A percentile compares a stretch with the other conserved stretches of the same genome.
Evolutionary conservation across 2,888 invertebrate species (phyloP).

Genomic region (Hypsopygia costalis): DNA sequence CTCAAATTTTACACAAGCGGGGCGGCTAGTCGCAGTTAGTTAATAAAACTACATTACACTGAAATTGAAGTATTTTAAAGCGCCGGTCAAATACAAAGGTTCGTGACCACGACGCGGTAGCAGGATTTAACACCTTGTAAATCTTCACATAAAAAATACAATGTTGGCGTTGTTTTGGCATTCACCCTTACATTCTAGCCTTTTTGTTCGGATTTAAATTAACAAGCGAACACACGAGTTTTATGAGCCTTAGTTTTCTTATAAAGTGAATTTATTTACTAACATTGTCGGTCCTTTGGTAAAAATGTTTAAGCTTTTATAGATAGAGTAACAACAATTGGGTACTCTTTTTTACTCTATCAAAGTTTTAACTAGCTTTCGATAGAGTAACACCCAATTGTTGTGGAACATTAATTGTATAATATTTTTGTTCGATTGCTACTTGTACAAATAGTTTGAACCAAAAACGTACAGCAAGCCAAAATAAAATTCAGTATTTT

Average conservation of each 20-base stretch:
- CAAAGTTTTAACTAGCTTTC: no score
- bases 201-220: constrained; percentile 34
- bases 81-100: constrained; percentile 31
- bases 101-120: constrained; percentile 55
- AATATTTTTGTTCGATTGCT: no score
- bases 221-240: constrained; percentile 21
- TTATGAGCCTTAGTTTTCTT: constrained; percentile 10
- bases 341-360: no score
- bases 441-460: no score
- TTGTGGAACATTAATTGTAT: no score
- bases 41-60: neutral
- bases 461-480: no score
- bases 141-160: constrained; percentile 68
- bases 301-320: neutral
- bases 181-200: constrained; percentile 37
- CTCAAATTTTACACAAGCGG: no score
- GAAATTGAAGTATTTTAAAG: constrained; percentile 20
- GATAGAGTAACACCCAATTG: no score
- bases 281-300: neutral
- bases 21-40: no score
- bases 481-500: no score
- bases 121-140: constrained; percentile 67
- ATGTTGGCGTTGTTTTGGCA: constrained; percentile 52
- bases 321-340: no score
- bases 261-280: constrained; percentile 8